phyloP scores from a whole-genome alignment of 1,140 invertebrate species.

The Hetaerina americana region DNA sequence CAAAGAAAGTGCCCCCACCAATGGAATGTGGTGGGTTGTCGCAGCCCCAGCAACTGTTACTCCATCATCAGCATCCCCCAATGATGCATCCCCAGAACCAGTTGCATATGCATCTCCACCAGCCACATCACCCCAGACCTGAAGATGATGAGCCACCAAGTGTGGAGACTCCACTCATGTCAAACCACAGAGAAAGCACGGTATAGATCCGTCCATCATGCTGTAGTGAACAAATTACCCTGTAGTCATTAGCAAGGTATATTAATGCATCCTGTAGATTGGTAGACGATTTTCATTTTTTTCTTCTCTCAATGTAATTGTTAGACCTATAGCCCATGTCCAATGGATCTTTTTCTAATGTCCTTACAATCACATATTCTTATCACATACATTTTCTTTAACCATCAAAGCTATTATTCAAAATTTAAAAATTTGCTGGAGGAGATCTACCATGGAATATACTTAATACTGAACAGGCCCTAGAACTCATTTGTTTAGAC shows the following conservation, averaged over 20 bases:
- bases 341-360: too few species aligned
- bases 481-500: too few species aligned
- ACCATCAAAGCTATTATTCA: too few species aligned
- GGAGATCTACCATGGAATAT: too few species aligned
- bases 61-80: conserved; percentile 21
- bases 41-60: conserved; percentile 11
- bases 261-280: neutral
- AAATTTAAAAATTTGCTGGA: too few species aligned
- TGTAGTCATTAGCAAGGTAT: neutral
- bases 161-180: conserved; percentile 17
- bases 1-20: conserved; percentile 16
- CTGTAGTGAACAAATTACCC: neutral
- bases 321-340: too few species aligned
- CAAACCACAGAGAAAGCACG: conserved; percentile 20
- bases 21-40: neutral
- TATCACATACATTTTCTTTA: too few species aligned
- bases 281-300: too few species aligned
- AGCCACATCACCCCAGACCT: neutral
- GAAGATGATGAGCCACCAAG: neutral
- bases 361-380: too few species aligned
- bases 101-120: neutral
- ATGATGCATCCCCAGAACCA: conserved; percentile 11
- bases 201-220: conserved; percentile 16
- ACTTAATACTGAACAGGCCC: too few species aligned
- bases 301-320: too few species aligned